Conservation (phyloP, 2,113 vertebrate genomes). For the Saccopteryx bilineata region DNA sequence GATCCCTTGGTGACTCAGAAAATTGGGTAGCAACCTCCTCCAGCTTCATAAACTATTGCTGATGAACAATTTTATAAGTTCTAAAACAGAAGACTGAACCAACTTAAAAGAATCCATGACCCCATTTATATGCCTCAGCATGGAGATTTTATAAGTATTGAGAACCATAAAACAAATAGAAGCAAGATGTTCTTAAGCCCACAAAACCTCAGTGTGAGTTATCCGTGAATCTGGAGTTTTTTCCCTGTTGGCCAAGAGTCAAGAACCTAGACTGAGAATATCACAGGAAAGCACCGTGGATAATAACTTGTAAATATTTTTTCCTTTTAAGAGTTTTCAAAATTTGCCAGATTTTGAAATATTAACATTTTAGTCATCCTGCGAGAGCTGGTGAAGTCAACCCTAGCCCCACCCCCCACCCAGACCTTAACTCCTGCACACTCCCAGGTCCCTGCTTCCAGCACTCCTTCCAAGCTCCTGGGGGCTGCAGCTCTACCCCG, state of each 20-base stretch:
- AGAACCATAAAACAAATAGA: slow-evolving; percentile 11
- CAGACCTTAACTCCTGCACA: neutral
- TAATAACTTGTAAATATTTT: neutral
- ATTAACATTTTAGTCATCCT: neutral
- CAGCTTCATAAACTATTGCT: neutral
- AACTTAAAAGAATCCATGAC: neutral
- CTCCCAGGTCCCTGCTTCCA: neutral
- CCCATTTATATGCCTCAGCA: neutral
- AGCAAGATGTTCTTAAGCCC: neutral
- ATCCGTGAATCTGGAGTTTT: neutral
- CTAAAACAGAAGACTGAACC: neutral
- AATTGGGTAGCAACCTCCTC: neutral
- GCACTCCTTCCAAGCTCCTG: neutral
- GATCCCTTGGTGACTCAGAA: neutral
- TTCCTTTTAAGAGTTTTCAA: neutral
- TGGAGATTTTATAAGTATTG: neutral
- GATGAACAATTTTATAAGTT: neutral
- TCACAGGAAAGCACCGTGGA: neutral
- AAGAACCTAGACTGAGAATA: neutral
- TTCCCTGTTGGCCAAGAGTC: neutral
- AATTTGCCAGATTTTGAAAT: slow-evolving; percentile 1
- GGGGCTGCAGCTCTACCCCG: neutral
- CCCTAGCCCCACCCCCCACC: neutral
- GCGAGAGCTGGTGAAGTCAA: neutral
- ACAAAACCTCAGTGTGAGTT: neutral